phyloP scores from a whole-genome alignment of 2,888 invertebrate genomes.

The Athetis lepigone region DNA sequence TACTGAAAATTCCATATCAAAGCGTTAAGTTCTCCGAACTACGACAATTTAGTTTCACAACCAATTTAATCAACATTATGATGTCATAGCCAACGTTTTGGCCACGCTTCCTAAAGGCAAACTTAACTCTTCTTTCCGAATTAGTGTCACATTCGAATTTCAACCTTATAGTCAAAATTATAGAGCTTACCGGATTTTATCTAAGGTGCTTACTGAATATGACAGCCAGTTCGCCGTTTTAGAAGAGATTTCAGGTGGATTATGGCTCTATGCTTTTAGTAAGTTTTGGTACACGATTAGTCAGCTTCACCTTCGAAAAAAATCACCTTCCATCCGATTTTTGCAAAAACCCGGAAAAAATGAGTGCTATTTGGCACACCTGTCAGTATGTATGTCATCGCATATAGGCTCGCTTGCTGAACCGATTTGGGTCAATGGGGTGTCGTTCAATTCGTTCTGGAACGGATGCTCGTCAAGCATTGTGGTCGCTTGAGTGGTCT shows the following conservation, averaged over 20 bases:
- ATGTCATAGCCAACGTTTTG: conserved; percentile 40
- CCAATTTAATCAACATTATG: conserved; percentile 55
- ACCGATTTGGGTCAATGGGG: conserved; percentile 50
- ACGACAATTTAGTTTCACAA: conserved; percentile 13
- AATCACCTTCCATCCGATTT: neutral
- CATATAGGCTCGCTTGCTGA: conserved; percentile 19
- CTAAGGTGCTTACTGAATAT: conserved; percentile 1
- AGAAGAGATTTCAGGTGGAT: conserved; percentile 48
- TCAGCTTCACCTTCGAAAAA: neutral
- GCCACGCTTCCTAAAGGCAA: conserved; percentile 20
- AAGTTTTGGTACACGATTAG: conserved; percentile 19
- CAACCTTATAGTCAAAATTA: neutral
- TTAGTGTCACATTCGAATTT: conserved; percentile 5
- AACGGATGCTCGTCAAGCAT: conserved; percentile 10
- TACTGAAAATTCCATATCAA: conserved; percentile 20
- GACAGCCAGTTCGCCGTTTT: conserved; percentile 31
- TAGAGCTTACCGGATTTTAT: conserved; percentile 15
- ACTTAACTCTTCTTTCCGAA: neutral
- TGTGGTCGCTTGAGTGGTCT: neutral
- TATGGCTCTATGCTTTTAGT: conserved; percentile 44
- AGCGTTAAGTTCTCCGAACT: neutral
- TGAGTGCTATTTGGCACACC: conserved; percentile 12
- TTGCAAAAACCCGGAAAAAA: neutral
- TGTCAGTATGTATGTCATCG: conserved; percentile 13
- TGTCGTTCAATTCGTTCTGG: conserved; percentile 28